Conservation (phyloP, 2,888 invertebrate genomes). For the Stegana nigrithorax region DNA sequence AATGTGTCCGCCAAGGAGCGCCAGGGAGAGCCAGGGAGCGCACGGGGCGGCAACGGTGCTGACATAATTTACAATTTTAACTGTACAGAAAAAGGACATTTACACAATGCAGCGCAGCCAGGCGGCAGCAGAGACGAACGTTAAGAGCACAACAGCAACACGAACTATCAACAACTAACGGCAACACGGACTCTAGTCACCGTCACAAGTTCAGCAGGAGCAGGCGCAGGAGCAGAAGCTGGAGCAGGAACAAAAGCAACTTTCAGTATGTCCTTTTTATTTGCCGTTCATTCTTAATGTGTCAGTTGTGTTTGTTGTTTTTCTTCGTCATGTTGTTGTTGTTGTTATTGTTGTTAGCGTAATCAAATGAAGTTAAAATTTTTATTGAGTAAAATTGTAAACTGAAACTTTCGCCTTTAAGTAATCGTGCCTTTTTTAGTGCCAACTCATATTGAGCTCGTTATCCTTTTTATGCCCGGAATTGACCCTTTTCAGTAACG, state of each 20-base stretch:
- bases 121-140: not conserved
- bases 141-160: not conserved
- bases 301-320: not conserved
- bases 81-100: conserved; percentile 45
- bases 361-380: conserved; percentile 48
- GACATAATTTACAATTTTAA: conserved; percentile 61
- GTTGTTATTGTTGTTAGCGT: conserved; percentile 13
- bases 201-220: not conserved
- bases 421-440: conserved; percentile 46
- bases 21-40: not conserved
- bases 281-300: not conserved
- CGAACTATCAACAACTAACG: not conserved
- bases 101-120: not conserved
- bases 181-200: no score
- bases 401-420: conserved; percentile 41
- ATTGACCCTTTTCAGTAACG: conserved; percentile 53
- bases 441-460: conserved; percentile 64
- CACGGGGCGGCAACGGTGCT: conserved; percentile 41
- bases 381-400: conserved; percentile 62
- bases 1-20: not conserved
- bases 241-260: not conserved
- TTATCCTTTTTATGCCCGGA: conserved; percentile 56
- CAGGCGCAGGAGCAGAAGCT: not conserved
- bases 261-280: not conserved
- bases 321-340: not conserved